A percentile compares a stretch with the other conserved stretches of the same genome.
Conservation (phyloP, 2,888 invertebrate genomes). For the Orchestes rusci region DNA sequence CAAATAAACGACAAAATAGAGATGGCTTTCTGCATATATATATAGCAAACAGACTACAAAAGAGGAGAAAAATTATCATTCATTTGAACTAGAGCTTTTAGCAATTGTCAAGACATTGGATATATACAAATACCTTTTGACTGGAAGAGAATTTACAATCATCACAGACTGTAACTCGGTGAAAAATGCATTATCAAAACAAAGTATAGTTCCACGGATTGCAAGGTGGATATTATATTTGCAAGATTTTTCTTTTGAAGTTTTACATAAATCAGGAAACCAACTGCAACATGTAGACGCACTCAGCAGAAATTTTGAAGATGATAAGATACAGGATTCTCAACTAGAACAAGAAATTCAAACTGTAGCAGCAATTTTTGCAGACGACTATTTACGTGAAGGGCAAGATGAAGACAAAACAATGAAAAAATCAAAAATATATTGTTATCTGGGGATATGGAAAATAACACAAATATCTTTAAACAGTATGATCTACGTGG, state of each 20-base stretch:
- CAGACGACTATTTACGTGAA: slow-evolving; percentile 21
- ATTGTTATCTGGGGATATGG: slow-evolving; percentile 14
- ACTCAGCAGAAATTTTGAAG: slow-evolving; percentile 27
- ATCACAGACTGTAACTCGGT: slow-evolving; percentile 23
- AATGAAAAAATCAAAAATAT: slow-evolving; percentile 21
- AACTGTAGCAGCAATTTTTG: slow-evolving; percentile 2
- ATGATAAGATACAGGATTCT: slow-evolving; percentile 4
- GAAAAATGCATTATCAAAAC: slow-evolving; percentile 19
- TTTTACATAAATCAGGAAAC: slow-evolving; percentile 18
- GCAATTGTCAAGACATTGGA: slow-evolving; percentile 14
- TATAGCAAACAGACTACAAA: slow-evolving; percentile 3
- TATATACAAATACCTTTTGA: slow-evolving; percentile 8
- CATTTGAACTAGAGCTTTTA: slow-evolving; percentile 1
- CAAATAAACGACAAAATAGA: slow-evolving; percentile 2
- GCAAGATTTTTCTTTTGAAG: slow-evolving; percentile 19
- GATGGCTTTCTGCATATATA: slow-evolving; percentile 2
- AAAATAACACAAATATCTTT: slow-evolving; percentile 20
- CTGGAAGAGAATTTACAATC: slow-evolving; percentile 17
- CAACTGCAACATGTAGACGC: slow-evolving; percentile 36
- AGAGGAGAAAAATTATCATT: slow-evolving; percentile 5
- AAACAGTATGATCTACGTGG: slow-evolving; percentile 21
- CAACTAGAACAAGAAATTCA: background rate
- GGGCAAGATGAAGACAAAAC: slow-evolving; percentile 19
- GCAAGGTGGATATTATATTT: slow-evolving; percentile 9
- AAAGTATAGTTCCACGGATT: slow-evolving; percentile 20